Conservation (phyloP, 2,113 vertebrate genomes). For the Cebus imitator region DNA sequence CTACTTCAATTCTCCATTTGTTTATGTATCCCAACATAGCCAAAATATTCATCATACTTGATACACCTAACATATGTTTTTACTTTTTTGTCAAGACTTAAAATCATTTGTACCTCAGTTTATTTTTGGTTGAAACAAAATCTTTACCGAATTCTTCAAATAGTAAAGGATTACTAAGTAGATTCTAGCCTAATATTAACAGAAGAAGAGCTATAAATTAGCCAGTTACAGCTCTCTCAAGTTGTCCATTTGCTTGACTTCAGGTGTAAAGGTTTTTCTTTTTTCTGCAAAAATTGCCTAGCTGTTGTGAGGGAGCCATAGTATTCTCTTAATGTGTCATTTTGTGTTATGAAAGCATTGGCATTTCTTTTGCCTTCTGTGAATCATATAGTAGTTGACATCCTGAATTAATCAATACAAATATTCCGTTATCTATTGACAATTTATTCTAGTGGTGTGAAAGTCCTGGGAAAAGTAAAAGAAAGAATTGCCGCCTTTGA, state of each 20-base stretch:
- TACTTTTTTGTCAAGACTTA: background rate
- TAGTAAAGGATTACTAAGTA: slow-evolving; percentile 28
- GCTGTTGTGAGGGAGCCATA: background rate
- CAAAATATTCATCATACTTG: background rate
- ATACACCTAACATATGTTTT: background rate
- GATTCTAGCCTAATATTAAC: background rate
- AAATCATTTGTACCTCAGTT: background rate
- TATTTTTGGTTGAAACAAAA: slow-evolving; percentile 39
- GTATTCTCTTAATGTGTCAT: background rate
- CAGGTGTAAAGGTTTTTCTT: background rate
- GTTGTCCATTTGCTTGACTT: background rate
- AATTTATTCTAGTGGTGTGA: background rate
- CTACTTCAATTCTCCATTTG: slow-evolving; percentile 2
- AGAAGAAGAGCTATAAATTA: slow-evolving; percentile 17
- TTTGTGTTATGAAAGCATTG: background rate
- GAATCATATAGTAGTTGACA: background rate
- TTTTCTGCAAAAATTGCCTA: background rate
- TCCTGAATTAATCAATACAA: slow-evolving; percentile 49
- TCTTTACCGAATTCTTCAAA: background rate
- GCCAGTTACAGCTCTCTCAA: slow-evolving; percentile 17
- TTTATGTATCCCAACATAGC: background rate
- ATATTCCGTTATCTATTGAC: slow-evolving; percentile 33
- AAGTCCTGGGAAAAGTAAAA: slow-evolving; percentile 24
- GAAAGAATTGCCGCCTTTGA: background rate
- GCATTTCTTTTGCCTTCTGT: background rate